Base-by-base conservation (phyloP, 2,113 vertebrate species). In the Theristicus caerulescens region DNA sequence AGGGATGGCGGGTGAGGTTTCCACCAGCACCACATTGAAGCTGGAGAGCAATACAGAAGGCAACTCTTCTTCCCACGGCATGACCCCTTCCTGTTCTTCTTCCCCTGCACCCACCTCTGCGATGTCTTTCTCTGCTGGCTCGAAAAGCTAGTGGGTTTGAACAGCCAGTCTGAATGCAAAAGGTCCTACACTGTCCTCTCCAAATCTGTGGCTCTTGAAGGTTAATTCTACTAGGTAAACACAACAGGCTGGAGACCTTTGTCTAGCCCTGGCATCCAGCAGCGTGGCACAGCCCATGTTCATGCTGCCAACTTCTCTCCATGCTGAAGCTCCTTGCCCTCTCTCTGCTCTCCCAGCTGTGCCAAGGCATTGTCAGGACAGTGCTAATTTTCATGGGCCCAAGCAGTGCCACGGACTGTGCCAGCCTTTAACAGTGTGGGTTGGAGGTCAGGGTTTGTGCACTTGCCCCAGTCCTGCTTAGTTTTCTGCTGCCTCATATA, bases 41-140 rank as follows among this genome's bases (percentile, higher is more conserved):
- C 5, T 38, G 55, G 47, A 82, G 8, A 78, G 44, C 24, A 36
- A 12, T 24, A 26, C 12, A 36, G 22, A 78, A 34, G 19, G 16
- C 26, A 79, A 1, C 25, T 29, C 40, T 54, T 52, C 14, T 52
- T 20, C 24, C 11, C 9, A 12, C 0, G 1, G 11, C n/a, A 38
- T 54, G 29, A 65, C 10, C 19, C 9, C 40, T 51, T 79, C 25
- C 24, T 40, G 17, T 36, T 51, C 83, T 92, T 51, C 38, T 95
- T 9, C n/a, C 6, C 11, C 25, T 29, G 11, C 16, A 36, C 6
- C 19, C 17, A 34, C 12, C 31, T 58, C 55, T 49, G 11, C 21
- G 44, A 20, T 24, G 11, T n/a, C 78, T 74, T 67, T 12, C 34
- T 83, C 25, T 10, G 10, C 36, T 46, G 61, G 3, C 34, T 86